Evolutionary conservation across 2,888 invertebrate genomes (phyloP).

Genomic region (Stramonita haemastoma): DNA sequence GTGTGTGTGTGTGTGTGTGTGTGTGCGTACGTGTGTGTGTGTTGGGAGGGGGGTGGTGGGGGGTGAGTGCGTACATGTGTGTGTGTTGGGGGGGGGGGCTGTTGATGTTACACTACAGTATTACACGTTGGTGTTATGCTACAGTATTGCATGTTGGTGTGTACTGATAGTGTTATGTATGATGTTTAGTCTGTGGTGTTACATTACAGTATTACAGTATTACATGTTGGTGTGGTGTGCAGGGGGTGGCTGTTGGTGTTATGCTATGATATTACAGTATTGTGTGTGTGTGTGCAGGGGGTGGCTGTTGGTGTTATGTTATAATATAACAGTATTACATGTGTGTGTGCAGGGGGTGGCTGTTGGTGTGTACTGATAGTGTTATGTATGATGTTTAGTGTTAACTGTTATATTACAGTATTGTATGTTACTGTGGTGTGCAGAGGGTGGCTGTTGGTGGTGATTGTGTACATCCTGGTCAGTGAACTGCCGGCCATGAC

Average conservation of each 20-base stretch:
- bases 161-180: too few relatives aligned
- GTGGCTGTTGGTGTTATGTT: too few relatives aligned
- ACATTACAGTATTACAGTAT: too few relatives aligned
- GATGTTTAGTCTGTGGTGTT: too few relatives aligned
- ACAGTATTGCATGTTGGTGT: too few relatives aligned
- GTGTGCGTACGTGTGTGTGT: background rate
- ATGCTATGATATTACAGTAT: too few relatives aligned
- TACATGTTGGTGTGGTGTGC: too few relatives aligned
- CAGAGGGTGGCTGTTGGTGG: constrained; percentile 64
- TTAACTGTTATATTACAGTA: background rate
- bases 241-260: too few relatives aligned
- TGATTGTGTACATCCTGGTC: constrained; percentile 62
- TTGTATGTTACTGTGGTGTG: background rate
- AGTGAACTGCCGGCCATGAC: constrained; percentile 67
- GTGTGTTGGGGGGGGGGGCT: background rate
- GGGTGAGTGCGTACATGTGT: background rate
- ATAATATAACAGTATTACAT: background rate
- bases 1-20: background rate
- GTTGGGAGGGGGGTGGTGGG: too few relatives aligned
- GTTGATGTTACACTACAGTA: too few relatives aligned
- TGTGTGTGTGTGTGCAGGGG: too few relatives aligned
- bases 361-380: background rate
- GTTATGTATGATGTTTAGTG: background rate
- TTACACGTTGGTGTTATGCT: too few relatives aligned
- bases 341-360: background rate